A percentile compares a stretch with the other conserved stretches of the same genome.
Evolutionary conservation across 2,113 vertebrate genomes (phyloP).

Genomic region (Chunga burmeisteri): DNA sequence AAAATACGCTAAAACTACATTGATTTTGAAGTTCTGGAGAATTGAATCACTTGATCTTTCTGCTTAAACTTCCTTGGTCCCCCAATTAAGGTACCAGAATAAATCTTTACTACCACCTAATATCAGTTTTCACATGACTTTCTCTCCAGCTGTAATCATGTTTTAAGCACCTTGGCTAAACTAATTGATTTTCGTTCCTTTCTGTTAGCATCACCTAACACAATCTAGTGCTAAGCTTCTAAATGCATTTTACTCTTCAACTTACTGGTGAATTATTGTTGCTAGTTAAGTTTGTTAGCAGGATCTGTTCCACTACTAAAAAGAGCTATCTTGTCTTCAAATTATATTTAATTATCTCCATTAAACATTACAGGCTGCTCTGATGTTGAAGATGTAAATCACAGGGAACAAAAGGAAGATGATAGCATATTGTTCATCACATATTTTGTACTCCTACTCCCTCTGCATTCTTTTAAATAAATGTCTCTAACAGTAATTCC

Average conservation of each 20-base stretch:
- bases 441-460: neutral
- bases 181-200: neutral
- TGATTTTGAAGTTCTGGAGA: constrained; percentile 35
- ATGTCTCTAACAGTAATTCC: neutral
- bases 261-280: neutral
- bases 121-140: neutral
- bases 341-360: constrained; percentile 68
- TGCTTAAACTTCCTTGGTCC: neutral
- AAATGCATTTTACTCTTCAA: neutral
- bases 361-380: constrained; percentile 53
- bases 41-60: constrained; percentile 38
- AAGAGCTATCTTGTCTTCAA: constrained; percentile 54
- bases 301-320: constrained; percentile 21
- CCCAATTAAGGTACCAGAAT: constrained; percentile 23
- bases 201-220: neutral
- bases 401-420: constrained; percentile 13
- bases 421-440: neutral
- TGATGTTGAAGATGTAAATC: constrained; percentile 49
- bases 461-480: neutral
- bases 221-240: neutral
- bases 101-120: constrained; percentile 6
- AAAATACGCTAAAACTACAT: constrained; percentile 17
- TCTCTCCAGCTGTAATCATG: neutral
- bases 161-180: constrained; percentile 11
- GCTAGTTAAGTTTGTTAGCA: constrained; percentile 28